Conservation (phyloP, 2,888 invertebrate genomes). For the Leuctra nigra region DNA sequence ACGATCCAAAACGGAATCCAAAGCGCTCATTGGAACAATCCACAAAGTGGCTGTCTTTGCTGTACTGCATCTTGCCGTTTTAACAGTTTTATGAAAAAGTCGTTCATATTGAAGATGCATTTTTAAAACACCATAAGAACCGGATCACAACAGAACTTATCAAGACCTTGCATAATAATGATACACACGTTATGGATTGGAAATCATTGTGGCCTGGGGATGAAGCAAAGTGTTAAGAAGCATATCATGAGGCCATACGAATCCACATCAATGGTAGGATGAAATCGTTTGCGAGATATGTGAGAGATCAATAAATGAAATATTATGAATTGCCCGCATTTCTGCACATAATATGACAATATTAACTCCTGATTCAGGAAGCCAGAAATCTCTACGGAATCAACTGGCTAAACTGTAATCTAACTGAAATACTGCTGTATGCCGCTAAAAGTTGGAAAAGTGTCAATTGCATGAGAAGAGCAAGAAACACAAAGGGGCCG, state of each 20-base stretch:
- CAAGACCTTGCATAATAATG: not conserved
- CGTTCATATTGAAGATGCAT: not conserved
- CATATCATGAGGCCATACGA: not conserved
- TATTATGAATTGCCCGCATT: not conserved
- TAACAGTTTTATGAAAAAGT: not conserved
- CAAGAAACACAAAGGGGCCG: too few relatives aligned
- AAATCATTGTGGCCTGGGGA: not conserved
- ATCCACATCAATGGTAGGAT: not conserved
- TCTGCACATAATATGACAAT: not conserved
- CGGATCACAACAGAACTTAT: not conserved
- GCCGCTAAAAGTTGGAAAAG: too few relatives aligned
- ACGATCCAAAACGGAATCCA: too few relatives aligned
- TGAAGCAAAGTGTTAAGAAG: not conserved
- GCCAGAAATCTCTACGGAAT: not conserved
- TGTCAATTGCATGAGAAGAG: too few relatives aligned
- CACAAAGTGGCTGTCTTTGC: too few relatives aligned
- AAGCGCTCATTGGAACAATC: too few relatives aligned
- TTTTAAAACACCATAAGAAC: not conserved
- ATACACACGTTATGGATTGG: not conserved
- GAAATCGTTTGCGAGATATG: not conserved
- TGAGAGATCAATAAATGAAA: not conserved
- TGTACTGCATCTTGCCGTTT: not conserved
- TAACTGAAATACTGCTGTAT: not conserved
- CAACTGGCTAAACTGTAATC: not conserved
- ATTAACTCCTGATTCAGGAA: not conserved